A percentile compares a stretch with the other conserved stretches of the same genome.
Conservation (phyloP, 2,797 vertebrate species). For the Etheostoma nigrum region DNA sequence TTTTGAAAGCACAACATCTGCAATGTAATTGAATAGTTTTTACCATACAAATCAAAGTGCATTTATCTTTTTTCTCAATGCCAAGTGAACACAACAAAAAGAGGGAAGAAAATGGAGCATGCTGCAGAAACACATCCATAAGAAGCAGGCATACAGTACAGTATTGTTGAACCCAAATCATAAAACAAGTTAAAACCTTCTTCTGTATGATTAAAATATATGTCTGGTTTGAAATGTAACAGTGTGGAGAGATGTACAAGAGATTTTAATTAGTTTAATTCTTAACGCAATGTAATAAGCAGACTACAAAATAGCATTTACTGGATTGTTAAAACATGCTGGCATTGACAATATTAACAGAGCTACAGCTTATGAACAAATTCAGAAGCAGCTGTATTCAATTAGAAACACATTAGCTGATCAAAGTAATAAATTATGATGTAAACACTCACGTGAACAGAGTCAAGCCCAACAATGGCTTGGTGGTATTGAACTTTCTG, state of each 20-base stretch:
- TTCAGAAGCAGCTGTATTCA: constrained; percentile 2
- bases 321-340: neutral
- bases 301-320: neutral
- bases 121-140: neutral
- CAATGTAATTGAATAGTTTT: neutral
- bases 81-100: neutral
- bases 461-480: constrained; percentile 2
- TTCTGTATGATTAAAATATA: neutral
- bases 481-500: constrained; percentile 33
- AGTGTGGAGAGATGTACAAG: neutral
- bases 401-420: constrained; percentile 12
- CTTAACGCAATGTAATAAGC: neutral
- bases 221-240: neutral
- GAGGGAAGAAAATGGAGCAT: neutral
- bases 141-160: neutral
- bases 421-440: constrained; percentile 9
- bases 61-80: neutral
- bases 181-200: neutral
- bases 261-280: neutral
- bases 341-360: neutral
- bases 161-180: neutral
- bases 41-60: neutral
- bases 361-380: constrained; percentile 14
- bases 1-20: constrained; percentile 10
- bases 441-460: neutral